Evolutionary conservation across 64 coral and sea anemone species (phyloP).

Genomic region (Catalaphyllia jardinei): DNA sequence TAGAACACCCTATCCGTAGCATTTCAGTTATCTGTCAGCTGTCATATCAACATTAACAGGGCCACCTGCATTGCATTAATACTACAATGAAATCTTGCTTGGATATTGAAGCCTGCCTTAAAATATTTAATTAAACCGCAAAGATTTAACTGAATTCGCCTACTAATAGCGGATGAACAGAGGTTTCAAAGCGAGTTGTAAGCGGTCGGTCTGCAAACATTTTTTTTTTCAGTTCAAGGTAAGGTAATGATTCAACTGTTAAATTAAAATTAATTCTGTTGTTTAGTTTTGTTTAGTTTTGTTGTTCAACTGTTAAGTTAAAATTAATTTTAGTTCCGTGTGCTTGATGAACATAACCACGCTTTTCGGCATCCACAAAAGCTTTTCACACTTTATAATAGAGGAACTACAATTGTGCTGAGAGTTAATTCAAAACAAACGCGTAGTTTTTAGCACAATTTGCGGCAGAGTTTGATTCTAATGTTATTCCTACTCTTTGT

Average conservation of each 20-base stretch:
- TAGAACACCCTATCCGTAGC: not conserved
- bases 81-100: not conserved
- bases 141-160: not conserved
- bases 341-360: not conserved
- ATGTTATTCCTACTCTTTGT: too few relatives aligned
- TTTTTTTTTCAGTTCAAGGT: not conserved
- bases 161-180: not conserved
- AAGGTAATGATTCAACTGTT: not conserved
- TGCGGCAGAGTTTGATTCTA: too few relatives aligned
- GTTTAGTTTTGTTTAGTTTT: too few relatives aligned
- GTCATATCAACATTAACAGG: not conserved
- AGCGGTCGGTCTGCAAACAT: not conserved
- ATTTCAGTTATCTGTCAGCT: not conserved
- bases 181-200: not conserved
- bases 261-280: too few relatives aligned
- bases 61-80: not conserved
- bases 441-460: too few relatives aligned
- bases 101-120: not conserved
- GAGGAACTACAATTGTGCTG: too few relatives aligned
- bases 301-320: not conserved
- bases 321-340: too few relatives aligned
- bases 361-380: too few relatives aligned
- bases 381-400: too few relatives aligned
- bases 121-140: not conserved
- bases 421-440: too few relatives aligned